These are phyloP conservation scores for Eupsittula cactorum DNA, from an alignment of 2,113 vertebrate genomes.

Conservation along the genomic window DNA sequence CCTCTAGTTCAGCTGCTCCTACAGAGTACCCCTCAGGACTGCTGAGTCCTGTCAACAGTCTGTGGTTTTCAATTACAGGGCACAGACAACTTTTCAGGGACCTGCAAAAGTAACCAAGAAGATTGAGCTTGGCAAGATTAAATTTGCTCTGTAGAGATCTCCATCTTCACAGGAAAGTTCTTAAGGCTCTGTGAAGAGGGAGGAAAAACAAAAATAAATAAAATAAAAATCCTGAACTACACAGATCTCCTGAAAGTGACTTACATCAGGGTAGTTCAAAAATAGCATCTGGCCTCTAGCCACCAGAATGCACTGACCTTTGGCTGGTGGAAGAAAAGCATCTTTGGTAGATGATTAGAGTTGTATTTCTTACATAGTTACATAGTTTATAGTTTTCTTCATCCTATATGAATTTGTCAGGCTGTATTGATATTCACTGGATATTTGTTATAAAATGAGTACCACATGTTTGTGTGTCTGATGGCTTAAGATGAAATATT, in stretches of 20 bases:
- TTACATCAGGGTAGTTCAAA: not conserved
- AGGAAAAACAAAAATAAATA: not conserved
- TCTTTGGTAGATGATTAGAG: not conserved
- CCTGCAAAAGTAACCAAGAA: conserved; percentile 13
- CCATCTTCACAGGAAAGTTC: not conserved
- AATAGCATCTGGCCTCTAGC: not conserved
- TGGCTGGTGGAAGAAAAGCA: not conserved
- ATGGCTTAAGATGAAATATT: not conserved
- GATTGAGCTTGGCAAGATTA: conserved; percentile 23
- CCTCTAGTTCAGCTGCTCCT: not conserved
- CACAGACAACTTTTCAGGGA: not conserved
- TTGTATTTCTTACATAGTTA: not conserved
- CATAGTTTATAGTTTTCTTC: not conserved
- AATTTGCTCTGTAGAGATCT: conserved; percentile 6
- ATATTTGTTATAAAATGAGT: not conserved
- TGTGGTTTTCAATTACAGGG: conserved; percentile 12
- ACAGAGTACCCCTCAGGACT: not conserved
- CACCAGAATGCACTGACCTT: not conserved
- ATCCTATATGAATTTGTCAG: not conserved
- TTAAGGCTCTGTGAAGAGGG: not conserved
- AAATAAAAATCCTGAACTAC: not conserved
- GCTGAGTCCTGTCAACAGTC: not conserved
- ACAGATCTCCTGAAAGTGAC: not conserved
- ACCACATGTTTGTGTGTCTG: not conserved
- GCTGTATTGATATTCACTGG: not conserved